These are phyloP conservation scores for Alectura lathami DNA, from an alignment of 2,113 vertebrate species.

Conservation along the genomic window DNA sequence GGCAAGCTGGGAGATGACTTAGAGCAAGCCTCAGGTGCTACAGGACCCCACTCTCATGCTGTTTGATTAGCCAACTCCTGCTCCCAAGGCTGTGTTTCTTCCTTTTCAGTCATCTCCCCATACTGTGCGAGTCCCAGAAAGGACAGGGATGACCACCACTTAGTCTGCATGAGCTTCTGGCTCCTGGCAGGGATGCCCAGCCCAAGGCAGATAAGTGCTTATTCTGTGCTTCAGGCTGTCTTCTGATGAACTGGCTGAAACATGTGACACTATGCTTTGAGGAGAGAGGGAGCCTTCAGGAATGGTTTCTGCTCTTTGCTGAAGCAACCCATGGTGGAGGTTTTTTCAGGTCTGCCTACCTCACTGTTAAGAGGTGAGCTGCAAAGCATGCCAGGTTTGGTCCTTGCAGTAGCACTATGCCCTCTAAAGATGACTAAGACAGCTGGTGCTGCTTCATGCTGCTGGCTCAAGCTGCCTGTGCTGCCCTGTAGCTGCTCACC, in stretches of 20 bases:
- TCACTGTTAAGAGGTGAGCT: not conserved
- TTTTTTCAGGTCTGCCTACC: fast-evolving
- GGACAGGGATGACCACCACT: not conserved
- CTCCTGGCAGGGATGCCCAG: not conserved
- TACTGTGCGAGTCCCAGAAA: not conserved
- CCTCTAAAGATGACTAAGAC: not conserved
- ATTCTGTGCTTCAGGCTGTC: not conserved
- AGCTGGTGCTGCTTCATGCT: not conserved
- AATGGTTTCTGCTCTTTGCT: not conserved
- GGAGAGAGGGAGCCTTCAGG: not conserved
- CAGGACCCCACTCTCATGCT: not conserved
- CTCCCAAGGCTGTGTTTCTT: not conserved
- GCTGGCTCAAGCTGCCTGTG: fast-evolving
- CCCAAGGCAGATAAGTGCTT: not conserved
- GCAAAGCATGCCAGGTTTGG: not conserved
- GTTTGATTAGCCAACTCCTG: not conserved
- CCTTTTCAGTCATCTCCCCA: not conserved
- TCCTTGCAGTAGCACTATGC: not conserved
- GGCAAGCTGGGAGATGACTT: not conserved
- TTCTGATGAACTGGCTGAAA: not conserved
- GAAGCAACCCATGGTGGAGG: not conserved
- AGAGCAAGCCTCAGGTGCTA: not conserved
- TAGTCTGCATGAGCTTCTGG: not conserved
- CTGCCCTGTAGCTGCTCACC: not conserved
- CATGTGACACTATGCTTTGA: not conserved